These are phyloP conservation scores for Limnephilus auricula DNA, from an alignment of 2,888 invertebrate genomes.

Conservation along the genomic window DNA sequence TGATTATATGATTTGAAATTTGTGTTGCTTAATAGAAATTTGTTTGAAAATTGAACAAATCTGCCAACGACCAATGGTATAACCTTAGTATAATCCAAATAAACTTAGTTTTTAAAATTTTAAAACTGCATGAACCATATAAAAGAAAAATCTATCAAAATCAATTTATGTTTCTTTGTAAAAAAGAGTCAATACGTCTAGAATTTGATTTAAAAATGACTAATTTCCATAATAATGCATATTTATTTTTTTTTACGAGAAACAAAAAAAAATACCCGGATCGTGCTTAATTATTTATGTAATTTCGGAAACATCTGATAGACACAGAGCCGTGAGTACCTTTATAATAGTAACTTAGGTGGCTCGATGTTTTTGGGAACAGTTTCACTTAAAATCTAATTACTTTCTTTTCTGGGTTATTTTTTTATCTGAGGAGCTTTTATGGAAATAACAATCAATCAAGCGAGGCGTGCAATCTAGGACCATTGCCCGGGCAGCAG, in stretches of 20 bases:
- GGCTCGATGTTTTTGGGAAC: background rate
- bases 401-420: background rate
- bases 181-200: too few species aligned
- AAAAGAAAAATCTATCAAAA: too few species aligned
- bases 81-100: too few species aligned
- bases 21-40: too few species aligned
- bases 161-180: too few species aligned
- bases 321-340: background rate
- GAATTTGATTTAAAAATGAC: too few species aligned
- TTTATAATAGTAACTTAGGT: background rate
- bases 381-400: background rate
- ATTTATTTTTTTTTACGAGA: background rate
- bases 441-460: background rate
- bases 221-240: background rate
- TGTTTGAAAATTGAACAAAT: too few species aligned
- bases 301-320: background rate
- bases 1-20: too few species aligned
- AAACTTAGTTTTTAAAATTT: too few species aligned
- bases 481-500: background rate
- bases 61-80: too few species aligned
- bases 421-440: background rate
- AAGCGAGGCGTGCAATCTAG: conserved; percentile 2
- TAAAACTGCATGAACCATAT: too few species aligned
- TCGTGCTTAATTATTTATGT: background rate
- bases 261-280: background rate